These are phyloP conservation scores for Lepilemur ruficaudatus DNA, from an alignment of 2,797 vertebrate species.

Conservation along the genomic window DNA sequence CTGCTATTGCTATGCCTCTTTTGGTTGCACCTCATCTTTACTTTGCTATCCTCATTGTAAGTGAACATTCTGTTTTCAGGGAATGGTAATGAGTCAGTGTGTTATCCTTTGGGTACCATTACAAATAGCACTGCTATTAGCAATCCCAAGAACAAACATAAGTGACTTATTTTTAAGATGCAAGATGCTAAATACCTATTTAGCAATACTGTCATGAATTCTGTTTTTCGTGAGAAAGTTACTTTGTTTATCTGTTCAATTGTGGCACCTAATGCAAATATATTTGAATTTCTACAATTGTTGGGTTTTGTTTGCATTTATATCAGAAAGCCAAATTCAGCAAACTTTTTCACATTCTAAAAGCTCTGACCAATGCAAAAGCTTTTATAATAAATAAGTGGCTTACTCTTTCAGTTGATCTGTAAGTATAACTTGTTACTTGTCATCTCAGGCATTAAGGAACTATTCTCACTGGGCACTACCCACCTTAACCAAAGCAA, in stretches of 20 bases:
- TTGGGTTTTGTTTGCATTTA: not conserved
- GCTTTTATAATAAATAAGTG: not conserved
- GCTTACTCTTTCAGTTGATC: not conserved
- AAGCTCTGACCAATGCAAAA: not conserved
- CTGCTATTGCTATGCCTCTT: not conserved
- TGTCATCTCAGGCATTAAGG: not conserved
- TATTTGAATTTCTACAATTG: not conserved
- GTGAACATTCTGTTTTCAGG: not conserved
- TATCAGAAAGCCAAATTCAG: not conserved
- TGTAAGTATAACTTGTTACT: not conserved
- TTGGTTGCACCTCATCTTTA: not conserved
- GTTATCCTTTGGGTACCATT: not conserved
- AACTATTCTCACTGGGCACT: not conserved
- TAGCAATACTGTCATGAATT: not conserved
- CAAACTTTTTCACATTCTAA: not conserved
- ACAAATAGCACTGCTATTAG: not conserved
- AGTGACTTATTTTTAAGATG: not conserved
- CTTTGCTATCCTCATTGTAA: not conserved
- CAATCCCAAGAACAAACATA: not conserved
- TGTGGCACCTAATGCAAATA: not conserved
- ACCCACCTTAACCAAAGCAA: not conserved
- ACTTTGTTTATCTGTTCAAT: not conserved
- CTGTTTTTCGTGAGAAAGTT: not conserved
- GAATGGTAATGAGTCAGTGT: not conserved
- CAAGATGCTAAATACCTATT: not conserved